These are phyloP conservation scores for Busseola fusca DNA, from an alignment of 2,888 invertebrate genomes.

Conservation along the genomic window DNA sequence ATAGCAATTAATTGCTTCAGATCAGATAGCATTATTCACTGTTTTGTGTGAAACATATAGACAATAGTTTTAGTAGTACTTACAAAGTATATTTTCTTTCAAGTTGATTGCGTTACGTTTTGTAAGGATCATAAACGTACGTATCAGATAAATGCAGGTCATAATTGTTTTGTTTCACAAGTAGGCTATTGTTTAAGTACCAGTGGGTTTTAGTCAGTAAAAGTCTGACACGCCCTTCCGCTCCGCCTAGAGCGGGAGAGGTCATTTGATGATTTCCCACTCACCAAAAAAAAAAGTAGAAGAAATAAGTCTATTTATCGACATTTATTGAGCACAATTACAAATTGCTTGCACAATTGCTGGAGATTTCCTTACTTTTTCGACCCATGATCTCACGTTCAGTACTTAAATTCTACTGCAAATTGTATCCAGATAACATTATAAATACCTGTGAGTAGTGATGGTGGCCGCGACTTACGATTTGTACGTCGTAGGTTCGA, in stretches of 20 bases:
- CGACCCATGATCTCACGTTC: background rate
- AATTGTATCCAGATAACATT: background rate
- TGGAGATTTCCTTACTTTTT: background rate
- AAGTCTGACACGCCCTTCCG: too few species aligned
- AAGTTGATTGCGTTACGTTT: constrained; percentile 43
- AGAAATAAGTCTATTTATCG: background rate
- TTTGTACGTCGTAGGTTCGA: background rate
- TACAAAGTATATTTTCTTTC: constrained; percentile 36
- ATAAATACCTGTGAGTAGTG: background rate
- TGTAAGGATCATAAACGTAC: constrained; percentile 30
- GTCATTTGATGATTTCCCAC: too few species aligned
- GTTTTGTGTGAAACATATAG: constrained; percentile 50
- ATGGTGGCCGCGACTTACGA: background rate
- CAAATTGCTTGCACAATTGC: background rate
- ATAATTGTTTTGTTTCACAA: constrained; percentile 8
- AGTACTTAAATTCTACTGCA: background rate
- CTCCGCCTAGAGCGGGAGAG: too few species aligned
- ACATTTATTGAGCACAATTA: background rate
- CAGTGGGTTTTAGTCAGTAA: too few species aligned
- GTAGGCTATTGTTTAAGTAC: background rate
- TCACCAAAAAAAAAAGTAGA: too few species aligned
- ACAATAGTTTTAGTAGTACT: constrained; percentile 47
- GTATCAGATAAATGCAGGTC: constrained; percentile 4
- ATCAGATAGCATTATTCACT: constrained; percentile 50
- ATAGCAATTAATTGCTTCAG: constrained; percentile 44